Conservation (phyloP, 2,113 vertebrate genomes). For the Coturnix japonica region DNA sequence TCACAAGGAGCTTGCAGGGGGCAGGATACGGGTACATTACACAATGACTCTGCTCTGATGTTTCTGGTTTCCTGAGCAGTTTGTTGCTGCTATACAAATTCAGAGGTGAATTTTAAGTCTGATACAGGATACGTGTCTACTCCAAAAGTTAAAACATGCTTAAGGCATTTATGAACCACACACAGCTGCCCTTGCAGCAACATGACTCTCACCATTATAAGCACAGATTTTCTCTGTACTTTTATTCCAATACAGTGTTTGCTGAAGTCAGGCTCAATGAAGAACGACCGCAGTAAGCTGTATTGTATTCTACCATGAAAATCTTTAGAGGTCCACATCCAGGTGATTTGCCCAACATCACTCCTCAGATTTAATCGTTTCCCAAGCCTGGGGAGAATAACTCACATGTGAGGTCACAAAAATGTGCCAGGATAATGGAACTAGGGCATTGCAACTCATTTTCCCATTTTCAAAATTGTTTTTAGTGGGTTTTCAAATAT, state of each 20-base stretch:
- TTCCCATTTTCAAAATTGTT: neutral
- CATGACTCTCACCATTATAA: fast-evolving
- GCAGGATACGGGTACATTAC: neutral
- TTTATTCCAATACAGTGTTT: neutral
- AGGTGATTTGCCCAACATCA: fast-evolving
- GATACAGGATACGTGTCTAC: fast-evolving
- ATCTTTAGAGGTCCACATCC: neutral
- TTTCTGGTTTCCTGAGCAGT: neutral
- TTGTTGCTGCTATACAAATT: neutral
- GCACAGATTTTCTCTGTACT: neutral
- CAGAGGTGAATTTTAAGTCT: neutral
- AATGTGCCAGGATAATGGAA: neutral
- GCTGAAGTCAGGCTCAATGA: neutral
- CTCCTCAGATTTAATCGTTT: neutral
- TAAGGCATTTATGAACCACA: neutral
- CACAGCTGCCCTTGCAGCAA: fast-evolving
- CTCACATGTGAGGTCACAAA: neutral
- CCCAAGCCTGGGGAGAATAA: neutral
- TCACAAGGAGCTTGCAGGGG: neutral
- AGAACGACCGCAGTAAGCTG: fast-evolving
- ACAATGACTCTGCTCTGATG: fast-evolving
- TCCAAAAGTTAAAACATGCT: neutral
- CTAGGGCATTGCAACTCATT: fast-evolving
- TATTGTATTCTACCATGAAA: neutral
- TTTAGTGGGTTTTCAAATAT: neutral